Conservation (phyloP, 1,140 invertebrate species). For the Tetramorium simillimum region DNA sequence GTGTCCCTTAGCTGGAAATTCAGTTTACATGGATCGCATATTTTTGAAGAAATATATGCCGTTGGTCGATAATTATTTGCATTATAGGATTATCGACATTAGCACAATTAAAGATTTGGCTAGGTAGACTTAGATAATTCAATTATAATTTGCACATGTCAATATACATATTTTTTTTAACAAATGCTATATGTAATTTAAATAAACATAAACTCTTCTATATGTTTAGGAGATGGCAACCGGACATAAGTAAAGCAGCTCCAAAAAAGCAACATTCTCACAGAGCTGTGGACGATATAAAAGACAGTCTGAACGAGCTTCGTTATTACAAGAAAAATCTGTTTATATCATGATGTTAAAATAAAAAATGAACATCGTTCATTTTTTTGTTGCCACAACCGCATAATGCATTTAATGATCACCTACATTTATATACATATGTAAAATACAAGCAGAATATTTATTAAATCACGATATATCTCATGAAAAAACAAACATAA, state of each 20-base stretch:
- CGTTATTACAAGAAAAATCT: conserved; percentile 88
- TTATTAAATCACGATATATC: too few relatives aligned
- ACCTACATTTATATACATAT: neutral
- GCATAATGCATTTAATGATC: neutral
- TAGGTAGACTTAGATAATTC: conserved; percentile 78
- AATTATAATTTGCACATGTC: neutral
- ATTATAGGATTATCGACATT: conserved; percentile 98
- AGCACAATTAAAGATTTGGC: conserved; percentile 95
- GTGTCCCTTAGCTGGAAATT: conserved; percentile 95
- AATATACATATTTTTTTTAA: neutral
- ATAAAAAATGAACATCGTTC: neutral
- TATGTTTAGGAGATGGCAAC: conserved; percentile 90
- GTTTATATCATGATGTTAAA: conserved; percentile 77
- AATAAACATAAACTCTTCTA: conserved; percentile 50
- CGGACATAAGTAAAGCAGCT: conserved; percentile 85
- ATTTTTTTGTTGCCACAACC: neutral
- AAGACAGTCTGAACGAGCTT: conserved; percentile 94
- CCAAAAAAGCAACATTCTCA: conserved; percentile 90
- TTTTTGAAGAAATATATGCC: conserved; percentile 94
- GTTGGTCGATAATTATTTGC: conserved; percentile 91
- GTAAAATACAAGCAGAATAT: too few relatives aligned
- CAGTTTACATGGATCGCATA: conserved; percentile 93
- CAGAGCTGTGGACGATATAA: conserved; percentile 93
- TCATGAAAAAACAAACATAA: neutral
- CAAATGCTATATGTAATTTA: too few relatives aligned